Evolutionary conservation across 2,113 vertebrate genomes (phyloP).

Genomic region (Panthera leo): DNA sequence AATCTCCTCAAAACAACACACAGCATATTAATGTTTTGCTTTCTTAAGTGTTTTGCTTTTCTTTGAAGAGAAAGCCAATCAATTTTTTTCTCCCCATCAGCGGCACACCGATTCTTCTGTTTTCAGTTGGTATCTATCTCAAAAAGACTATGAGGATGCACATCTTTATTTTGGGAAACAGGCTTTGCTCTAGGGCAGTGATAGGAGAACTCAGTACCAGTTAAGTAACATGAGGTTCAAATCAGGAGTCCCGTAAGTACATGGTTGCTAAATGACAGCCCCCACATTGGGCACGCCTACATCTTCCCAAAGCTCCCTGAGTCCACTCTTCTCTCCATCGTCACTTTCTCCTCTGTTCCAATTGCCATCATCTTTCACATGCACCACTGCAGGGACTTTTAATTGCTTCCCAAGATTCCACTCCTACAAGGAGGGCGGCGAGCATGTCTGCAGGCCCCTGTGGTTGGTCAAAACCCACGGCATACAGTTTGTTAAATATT

Average conservation of each 20-base stretch:
- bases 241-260: neutral
- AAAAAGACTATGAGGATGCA: neutral
- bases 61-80: conserved; percentile 7
- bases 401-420: neutral
- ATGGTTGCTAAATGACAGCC: neutral
- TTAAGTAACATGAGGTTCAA: neutral
- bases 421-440: neutral
- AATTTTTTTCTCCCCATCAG: neutral
- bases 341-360: neutral
- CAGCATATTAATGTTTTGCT: neutral
- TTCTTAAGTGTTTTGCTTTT: conserved; percentile 20
- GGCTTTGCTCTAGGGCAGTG: neutral
- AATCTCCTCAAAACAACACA: neutral
- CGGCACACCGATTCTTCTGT: neutral
- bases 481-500: neutral
- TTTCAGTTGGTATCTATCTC: neutral
- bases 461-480: neutral
- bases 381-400: neutral
- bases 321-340: neutral
- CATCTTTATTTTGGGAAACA: neutral
- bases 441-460: neutral
- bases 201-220: neutral
- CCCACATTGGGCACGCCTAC: neutral
- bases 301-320: neutral
- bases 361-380: neutral